Conservation (phyloP, 1,140 invertebrate genomes). For the Leptinotarsa undecemlineata region DNA sequence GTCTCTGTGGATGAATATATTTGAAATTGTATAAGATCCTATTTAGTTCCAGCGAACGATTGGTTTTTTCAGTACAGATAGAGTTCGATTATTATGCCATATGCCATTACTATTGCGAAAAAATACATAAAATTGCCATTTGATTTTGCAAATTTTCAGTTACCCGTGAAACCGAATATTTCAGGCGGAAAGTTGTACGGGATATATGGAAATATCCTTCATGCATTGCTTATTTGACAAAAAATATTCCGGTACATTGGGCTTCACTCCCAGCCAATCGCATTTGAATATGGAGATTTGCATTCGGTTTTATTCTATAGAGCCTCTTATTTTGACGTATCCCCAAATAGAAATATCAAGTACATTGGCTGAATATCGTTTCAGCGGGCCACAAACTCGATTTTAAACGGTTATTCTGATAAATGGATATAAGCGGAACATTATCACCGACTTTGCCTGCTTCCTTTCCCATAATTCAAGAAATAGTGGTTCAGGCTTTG, state of each 20-base stretch:
- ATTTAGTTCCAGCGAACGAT: no score
- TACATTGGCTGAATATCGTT: constrained; percentile 1
- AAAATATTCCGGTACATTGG: constrained; percentile 26
- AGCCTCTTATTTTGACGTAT: constrained; percentile 29
- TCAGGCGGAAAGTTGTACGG: background rate
- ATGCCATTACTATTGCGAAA: no score
- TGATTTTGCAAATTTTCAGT: no score
- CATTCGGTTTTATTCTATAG: constrained; percentile 26
- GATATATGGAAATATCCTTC: constrained; percentile 13
- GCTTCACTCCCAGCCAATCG: constrained; percentile 25
- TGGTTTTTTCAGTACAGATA: no score
- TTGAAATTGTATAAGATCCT: no score
- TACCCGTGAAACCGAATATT: background rate
- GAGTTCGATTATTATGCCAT: no score
- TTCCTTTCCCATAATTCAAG: constrained; percentile 38
- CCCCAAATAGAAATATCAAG: constrained; percentile 24
- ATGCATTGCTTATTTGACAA: constrained; percentile 17
- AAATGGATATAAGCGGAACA: constrained; percentile 45
- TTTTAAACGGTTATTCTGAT: constrained; percentile 35
- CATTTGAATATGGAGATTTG: constrained; percentile 35
- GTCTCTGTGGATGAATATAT: no score
- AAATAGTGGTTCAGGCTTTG: background rate
- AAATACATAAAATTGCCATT: no score
- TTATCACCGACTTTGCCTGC: constrained; percentile 44
- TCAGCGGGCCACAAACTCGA: background rate